Base-by-base conservation (phyloP, 2,797 vertebrate genomes). In the Sphaeramia orbicularis region DNA sequence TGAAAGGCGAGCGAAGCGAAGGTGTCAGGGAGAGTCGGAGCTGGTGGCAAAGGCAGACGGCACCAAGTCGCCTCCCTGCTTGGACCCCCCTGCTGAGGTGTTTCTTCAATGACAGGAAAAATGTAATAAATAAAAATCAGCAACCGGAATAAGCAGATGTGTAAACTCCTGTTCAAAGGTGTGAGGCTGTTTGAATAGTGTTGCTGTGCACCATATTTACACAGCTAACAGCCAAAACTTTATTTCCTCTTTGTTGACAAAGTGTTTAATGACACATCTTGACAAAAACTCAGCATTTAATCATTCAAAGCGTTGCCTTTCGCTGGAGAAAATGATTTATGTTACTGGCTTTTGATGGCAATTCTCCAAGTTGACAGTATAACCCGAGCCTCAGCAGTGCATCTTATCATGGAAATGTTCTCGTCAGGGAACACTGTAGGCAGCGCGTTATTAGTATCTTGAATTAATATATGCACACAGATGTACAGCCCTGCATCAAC, bases 91-190 rank as follows among this genome's bases (percentile, higher is more conserved):
- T 4, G 47, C 78, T 73, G 75, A 71, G 88, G 48, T 36, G 66
- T 75, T 57, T 52, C 82, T 81, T 85, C 81, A 83, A 76, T 82
- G 85, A 89, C 83, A 77, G 65, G 38, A 61, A 63, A 73, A 74
- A 76, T 59, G 3, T 38, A 73, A 81, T 75, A 82, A 87, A 86
- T 65, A 81, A 78, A 62, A 76, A 43, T 78, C 64, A 81, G 74
- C 75, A 79, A 83, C 70, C 8, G 15, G 44, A 87, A 85, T 81
- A 66, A 80, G 69, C 75, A 86, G 74, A 83, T 71, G 80, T 80
- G 76, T 81, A 56, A 69, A 49, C 78, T 79, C 56, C 66, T 76
- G 72, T 78, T 86, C 59, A 77, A 71, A 85, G 74, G 69, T 80
- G 73, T 65, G 15, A 67, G 56, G 49, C 83, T 89, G 74, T 83